phyloP scores from a whole-genome alignment of 2,113 vertebrate species.

The Syrmaticus mikado region DNA sequence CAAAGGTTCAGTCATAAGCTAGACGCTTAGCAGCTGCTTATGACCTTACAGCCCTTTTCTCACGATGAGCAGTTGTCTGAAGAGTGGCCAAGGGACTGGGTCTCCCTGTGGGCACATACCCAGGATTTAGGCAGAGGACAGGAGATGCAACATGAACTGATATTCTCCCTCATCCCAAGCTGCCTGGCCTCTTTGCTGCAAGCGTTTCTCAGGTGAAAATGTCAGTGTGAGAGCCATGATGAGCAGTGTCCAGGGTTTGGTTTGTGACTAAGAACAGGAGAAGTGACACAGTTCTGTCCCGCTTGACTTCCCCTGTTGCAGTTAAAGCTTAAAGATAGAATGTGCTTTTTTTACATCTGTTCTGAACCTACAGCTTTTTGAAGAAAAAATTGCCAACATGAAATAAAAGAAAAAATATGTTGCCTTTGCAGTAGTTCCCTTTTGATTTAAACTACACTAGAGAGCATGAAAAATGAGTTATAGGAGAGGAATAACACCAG shows the following conservation, averaged over 20 bases:
- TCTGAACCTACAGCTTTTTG: neutral
- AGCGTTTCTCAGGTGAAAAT: slow-evolving; percentile 34
- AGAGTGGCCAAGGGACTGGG: neutral
- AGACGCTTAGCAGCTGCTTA: fast-evolving
- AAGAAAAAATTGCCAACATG: neutral
- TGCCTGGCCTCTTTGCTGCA: slow-evolving; percentile 7
- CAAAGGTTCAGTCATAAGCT: neutral
- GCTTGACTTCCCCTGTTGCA: neutral
- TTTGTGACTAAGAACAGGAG: slow-evolving; percentile 2
- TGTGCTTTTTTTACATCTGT: neutral
- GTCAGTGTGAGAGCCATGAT: neutral
- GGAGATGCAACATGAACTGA: neutral
- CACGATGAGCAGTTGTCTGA: neutral
- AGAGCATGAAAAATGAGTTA: neutral
- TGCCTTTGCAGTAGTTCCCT: neutral
- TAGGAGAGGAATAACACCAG: neutral
- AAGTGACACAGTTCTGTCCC: neutral
- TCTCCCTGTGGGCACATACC: neutral
- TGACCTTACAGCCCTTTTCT: neutral
- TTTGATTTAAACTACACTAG: slow-evolving; percentile 18
- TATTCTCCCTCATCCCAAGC: slow-evolving; percentile 17
- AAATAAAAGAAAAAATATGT: neutral
- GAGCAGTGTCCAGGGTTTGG: slow-evolving; percentile 28
- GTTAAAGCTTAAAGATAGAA: neutral
- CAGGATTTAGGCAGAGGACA: neutral